A percentile compares a stretch with the other conserved stretches of the same genome.
These are phyloP conservation scores for Drosophila santomea DNA, from an alignment of 1,140 invertebrate genomes.

Conservation along the genomic window DNA sequence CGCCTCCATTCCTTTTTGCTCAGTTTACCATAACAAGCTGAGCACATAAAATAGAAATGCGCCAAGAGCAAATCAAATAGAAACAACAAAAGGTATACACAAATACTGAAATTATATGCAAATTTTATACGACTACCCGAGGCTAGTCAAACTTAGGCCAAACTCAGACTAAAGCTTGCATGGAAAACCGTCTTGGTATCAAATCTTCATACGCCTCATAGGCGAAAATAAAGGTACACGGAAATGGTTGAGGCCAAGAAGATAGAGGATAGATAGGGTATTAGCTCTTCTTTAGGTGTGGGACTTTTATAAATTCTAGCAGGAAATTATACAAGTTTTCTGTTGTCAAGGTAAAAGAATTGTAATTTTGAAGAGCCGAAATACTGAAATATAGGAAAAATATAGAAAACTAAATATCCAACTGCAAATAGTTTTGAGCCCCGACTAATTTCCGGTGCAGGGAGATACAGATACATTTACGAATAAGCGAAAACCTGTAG, in stretches of 20 bases:
- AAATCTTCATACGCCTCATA: slow-evolving; percentile 12
- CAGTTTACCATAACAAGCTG: slow-evolving; percentile 32
- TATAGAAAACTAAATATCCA: neutral
- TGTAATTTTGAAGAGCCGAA: neutral
- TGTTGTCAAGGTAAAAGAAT: neutral
- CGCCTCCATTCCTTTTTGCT: slow-evolving; percentile 28
- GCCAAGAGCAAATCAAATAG: slow-evolving; percentile 40
- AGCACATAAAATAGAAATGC: slow-evolving; percentile 52
- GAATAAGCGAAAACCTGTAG: neutral
- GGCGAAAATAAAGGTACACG: slow-evolving; percentile 8
- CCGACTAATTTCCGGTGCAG: slow-evolving; percentile 39
- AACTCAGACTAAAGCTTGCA: slow-evolving; percentile 32
- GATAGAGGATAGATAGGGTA: too few species aligned
- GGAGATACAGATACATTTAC: neutral
- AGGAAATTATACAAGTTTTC: too few species aligned
- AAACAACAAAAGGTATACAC: slow-evolving; percentile 32
- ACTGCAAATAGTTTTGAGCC: slow-evolving; percentile 26
- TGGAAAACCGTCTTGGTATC: neutral
- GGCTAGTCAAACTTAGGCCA: slow-evolving; percentile 22
- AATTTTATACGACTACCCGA: slow-evolving; percentile 76
- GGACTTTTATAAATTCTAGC: neutral
- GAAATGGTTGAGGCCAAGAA: neutral
- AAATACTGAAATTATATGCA: slow-evolving; percentile 81
- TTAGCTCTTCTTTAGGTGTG: too few species aligned
- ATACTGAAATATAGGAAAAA: neutral